Percentiles rank a stretch among this genome's conserved stretches.
Evolutionary conservation across 2,888 invertebrate species (phyloP).

Genomic region (Adelphocoris suturalis): DNA sequence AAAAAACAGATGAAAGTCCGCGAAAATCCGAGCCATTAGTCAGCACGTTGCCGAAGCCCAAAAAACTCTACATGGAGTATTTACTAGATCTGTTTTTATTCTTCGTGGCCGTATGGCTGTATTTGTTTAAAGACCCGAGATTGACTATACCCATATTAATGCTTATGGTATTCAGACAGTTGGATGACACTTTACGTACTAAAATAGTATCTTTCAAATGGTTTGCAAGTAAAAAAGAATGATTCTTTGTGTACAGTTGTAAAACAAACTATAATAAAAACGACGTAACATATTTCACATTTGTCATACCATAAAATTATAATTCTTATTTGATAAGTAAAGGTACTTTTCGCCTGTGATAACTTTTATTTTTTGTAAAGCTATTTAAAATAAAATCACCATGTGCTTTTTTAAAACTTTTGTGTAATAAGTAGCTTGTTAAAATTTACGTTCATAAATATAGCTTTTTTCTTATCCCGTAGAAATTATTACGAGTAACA

Average conservation of each 20-base stretch:
- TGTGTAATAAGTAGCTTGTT: slow-evolving; percentile 40
- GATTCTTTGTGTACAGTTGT: slow-evolving; percentile 3
- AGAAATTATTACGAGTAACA: not conserved
- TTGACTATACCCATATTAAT: slow-evolving; percentile 89
- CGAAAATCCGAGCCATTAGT: slow-evolving; percentile 2
- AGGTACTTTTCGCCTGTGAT: slow-evolving; percentile 70
- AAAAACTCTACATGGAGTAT: slow-evolving; percentile 83
- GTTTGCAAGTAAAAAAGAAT: slow-evolving; percentile 56
- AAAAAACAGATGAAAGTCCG: slow-evolving; percentile 11
- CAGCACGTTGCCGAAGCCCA: slow-evolving; percentile 42
- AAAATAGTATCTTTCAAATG: slow-evolving; percentile 76
- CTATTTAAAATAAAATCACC: slow-evolving; percentile 52
- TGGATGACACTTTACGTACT: slow-evolving; percentile 84
- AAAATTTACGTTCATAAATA: slow-evolving; percentile 39
- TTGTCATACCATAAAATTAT: slow-evolving; percentile 28
- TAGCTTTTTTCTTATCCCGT: slow-evolving; percentile 26
- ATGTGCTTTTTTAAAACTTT: slow-evolving; percentile 53
- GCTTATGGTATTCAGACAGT: slow-evolving; percentile 87
- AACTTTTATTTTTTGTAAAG: slow-evolving; percentile 67
- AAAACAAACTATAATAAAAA: slow-evolving; percentile 3
- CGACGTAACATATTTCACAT: slow-evolving; percentile 29
- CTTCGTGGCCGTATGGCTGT: slow-evolving; percentile 88
- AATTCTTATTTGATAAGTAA: slow-evolving; percentile 48
- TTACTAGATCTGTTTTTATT: slow-evolving; percentile 87
- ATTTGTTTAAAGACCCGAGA: slow-evolving; percentile 88